A percentile compares a stretch with the other conserved stretches of the same genome.
Evolutionary conservation across 2,888 invertebrate genomes (phyloP).

Genomic region (Acanthoscelides obtectus): DNA sequence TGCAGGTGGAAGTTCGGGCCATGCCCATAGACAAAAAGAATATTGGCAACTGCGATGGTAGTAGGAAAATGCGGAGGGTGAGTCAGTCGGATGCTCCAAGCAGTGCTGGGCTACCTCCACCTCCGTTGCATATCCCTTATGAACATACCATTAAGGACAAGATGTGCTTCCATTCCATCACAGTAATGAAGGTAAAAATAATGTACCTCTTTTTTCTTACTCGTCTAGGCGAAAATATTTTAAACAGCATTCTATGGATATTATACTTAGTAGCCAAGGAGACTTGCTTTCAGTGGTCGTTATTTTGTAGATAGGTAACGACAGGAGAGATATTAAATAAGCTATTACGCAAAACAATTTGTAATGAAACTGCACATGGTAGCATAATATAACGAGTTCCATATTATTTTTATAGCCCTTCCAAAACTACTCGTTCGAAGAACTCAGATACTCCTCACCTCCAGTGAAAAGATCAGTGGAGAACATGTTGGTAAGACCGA

Average conservation of each 20-base stretch:
- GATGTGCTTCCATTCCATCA: conserved; percentile 91
- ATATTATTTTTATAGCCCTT: conserved; percentile 63
- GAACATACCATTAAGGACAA: conserved; percentile 84
- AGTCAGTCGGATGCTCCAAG: conserved; percentile 55
- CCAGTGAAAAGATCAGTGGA: conserved; percentile 68
- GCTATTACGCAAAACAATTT: too few species aligned
- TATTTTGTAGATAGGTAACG: too few species aligned
- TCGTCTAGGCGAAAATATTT: too few species aligned
- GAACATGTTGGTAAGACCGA: conserved; percentile 71
- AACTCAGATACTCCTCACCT: conserved; percentile 71
- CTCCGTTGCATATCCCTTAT: conserved; percentile 67
- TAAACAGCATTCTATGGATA: too few species aligned
- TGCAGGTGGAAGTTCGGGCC: conserved; percentile 45
- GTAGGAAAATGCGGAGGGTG: conserved; percentile 54
- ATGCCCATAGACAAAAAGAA: conserved; percentile 67
- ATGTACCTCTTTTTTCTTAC: too few species aligned
- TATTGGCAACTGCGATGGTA: conserved; percentile 56
- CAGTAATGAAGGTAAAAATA: conserved; percentile 90
- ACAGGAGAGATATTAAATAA: too few species aligned
- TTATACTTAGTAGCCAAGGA: too few species aligned
- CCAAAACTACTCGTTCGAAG: conserved; percentile 93
- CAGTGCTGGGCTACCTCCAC: conserved; percentile 61
- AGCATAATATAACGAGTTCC: background rate
- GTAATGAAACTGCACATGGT: too few species aligned
- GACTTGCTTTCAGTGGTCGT: too few species aligned